Evolutionary conservation across 1,140 invertebrate genomes (phyloP).

Genomic region (Babylonia areolata): DNA sequence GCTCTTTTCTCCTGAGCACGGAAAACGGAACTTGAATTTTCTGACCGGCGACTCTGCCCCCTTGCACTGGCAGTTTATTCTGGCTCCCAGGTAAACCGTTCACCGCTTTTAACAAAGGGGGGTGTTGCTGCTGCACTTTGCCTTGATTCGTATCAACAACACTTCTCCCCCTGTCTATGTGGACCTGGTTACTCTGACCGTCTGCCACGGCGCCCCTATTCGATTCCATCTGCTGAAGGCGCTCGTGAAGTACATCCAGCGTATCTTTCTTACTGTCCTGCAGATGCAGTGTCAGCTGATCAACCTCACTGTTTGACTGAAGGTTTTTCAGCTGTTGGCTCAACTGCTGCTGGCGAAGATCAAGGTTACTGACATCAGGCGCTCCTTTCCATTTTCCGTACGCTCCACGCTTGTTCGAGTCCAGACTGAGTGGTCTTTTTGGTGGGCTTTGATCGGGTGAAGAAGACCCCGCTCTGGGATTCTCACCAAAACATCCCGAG

Average conservation of each 20-base stretch:
- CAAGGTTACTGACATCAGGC: not conserved
- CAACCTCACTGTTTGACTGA: not conserved
- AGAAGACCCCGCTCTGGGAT: not conserved
- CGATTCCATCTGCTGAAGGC: not conserved
- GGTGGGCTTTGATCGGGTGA: not conserved
- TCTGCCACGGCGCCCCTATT: not conserved
- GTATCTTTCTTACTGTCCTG: not conserved
- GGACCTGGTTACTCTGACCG: not conserved
- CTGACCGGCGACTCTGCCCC: not conserved
- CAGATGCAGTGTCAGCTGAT: not conserved
- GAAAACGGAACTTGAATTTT: not conserved
- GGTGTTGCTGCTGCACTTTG: not conserved
- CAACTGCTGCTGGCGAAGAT: constrained; percentile 28
- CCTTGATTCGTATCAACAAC: not conserved
- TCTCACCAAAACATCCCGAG: constrained; percentile 63
- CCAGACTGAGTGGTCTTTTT: not conserved
- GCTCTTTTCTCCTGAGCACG: not conserved
- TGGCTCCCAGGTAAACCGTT: not conserved
- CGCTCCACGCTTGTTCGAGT: no score
- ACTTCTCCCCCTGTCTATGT: not conserved
- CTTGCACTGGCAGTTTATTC: not conserved
- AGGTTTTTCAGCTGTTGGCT: not conserved
- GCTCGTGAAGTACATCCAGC: not conserved
- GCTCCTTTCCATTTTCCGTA: not conserved
- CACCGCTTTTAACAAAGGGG: not conserved